phyloP scores from a whole-genome alignment of 2,113 vertebrate genomes.

The Ondatra zibethicus region DNA sequence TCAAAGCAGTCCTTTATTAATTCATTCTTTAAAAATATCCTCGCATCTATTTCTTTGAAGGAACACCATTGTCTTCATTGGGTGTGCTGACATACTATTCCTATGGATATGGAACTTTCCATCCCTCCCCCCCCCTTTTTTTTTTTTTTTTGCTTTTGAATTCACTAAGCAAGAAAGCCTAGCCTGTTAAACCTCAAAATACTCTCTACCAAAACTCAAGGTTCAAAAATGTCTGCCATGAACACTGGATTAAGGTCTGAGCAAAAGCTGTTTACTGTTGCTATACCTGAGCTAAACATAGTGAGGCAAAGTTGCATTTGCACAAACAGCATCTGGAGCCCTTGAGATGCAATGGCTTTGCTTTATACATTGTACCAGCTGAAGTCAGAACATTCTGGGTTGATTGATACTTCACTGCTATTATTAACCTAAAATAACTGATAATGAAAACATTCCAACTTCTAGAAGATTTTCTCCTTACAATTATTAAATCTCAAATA shows the following conservation, averaged over 20 bases:
- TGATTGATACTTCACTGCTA: conserved; percentile 44
- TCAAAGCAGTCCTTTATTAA: conserved; percentile 53
- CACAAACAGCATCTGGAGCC: background rate
- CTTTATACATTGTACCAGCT: background rate
- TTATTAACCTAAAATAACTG: conserved; percentile 64
- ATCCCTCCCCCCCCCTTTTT: background rate
- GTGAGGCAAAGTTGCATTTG: background rate
- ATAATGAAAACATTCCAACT: conserved; percentile 49
- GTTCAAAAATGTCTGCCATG: background rate
- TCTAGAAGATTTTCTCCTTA: background rate
- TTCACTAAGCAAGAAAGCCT: conserved; percentile 3
- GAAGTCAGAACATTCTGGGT: conserved; percentile 24
- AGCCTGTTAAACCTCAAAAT: background rate
- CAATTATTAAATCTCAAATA: conserved; percentile 19
- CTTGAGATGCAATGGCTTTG: background rate
- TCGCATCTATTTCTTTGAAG: background rate
- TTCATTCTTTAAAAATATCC: background rate
- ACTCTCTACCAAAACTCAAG: conserved; percentile 1
- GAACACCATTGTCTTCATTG: conserved; percentile 32
- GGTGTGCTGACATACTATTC: background rate
- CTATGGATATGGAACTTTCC: background rate
- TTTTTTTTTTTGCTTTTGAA: background rate
- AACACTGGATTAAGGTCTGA: background rate
- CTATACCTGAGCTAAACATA: background rate
- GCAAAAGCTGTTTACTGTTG: background rate